These are phyloP conservation scores for Eurosta solidaginis DNA, from an alignment of 1,140 invertebrate genomes.

Conservation along the genomic window DNA sequence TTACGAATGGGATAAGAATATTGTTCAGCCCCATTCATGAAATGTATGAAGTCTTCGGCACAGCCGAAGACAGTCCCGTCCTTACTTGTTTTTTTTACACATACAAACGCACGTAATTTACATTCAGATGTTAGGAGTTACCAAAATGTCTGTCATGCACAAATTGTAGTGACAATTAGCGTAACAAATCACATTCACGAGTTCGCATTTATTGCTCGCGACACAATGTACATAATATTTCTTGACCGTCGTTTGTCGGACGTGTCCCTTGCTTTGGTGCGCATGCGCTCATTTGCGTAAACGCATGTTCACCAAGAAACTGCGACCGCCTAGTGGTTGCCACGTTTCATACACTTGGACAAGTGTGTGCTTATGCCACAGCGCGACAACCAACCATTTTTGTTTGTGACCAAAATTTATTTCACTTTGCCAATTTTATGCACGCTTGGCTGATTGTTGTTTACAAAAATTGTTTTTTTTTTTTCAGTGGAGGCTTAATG, in stretches of 20 bases:
- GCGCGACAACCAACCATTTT: too few relatives aligned
- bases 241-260: neutral
- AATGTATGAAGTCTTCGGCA: too few relatives aligned
- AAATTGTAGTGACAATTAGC: constrained; percentile 1
- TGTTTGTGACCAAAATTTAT: too few relatives aligned
- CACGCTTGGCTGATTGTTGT: too few relatives aligned
- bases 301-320: neutral
- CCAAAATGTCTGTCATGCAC: constrained; percentile 2
- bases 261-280: neutral
- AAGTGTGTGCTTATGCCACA: neutral
- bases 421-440: too few relatives aligned
- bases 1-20: too few relatives aligned
- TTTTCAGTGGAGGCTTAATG: too few relatives aligned
- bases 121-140: neutral
- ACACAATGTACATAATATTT: neutral
- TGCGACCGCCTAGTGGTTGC: neutral
- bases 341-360: neutral
- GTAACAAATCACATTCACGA: neutral
- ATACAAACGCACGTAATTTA: too few relatives aligned
- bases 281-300: neutral
- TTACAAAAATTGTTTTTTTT: too few relatives aligned
- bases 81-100: too few relatives aligned
- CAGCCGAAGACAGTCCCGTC: too few relatives aligned
- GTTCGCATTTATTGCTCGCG: neutral
- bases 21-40: too few relatives aligned